These are phyloP conservation scores for Enteromius afrohamiltoni DNA, from an alignment of 2,797 vertebrate genomes.

Conservation along the genomic window DNA sequence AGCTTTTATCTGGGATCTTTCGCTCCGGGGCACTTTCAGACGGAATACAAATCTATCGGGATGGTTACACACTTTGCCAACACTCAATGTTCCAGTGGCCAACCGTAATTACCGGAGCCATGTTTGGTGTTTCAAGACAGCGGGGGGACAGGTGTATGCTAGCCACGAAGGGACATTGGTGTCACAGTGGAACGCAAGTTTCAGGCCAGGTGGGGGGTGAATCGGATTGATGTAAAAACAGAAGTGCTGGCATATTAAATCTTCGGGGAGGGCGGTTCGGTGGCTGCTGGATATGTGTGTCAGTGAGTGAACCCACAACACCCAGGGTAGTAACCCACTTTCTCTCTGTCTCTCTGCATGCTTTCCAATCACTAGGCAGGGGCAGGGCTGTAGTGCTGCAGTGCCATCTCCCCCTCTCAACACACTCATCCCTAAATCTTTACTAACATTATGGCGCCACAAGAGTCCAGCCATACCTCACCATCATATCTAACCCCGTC, in stretches of 20 bases:
- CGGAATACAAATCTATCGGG: constrained; percentile 71
- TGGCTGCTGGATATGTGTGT: constrained; percentile 73
- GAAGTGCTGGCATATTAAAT: constrained; percentile 74
- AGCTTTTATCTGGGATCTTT: constrained; percentile 40
- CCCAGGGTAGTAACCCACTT: constrained; percentile 78
- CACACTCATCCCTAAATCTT: constrained; percentile 58
- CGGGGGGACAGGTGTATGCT: constrained; percentile 35
- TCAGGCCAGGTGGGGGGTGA: constrained; percentile 55
- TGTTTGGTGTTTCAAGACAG: constrained; percentile 47
- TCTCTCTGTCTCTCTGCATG: constrained; percentile 53
- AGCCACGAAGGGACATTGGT: constrained; percentile 66
- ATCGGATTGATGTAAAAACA: constrained; percentile 71
- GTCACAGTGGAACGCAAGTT: constrained; percentile 68
- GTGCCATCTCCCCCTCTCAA: constrained; percentile 76
- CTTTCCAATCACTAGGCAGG: constrained; percentile 66
- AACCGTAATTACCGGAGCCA: constrained; percentile 27
- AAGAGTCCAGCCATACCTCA: constrained; percentile 60
- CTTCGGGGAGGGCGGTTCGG: constrained; percentile 61
- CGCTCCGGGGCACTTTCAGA: constrained; percentile 60
- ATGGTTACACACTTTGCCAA: constrained; percentile 64
- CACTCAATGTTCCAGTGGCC: constrained; percentile 48
- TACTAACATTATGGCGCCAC: constrained; percentile 63
- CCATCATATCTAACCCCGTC: constrained; percentile 55
- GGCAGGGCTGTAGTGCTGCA: constrained; percentile 82
- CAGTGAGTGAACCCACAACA: constrained; percentile 73